Evolutionary conservation across 2,888 invertebrate species (phyloP), one percentile per base, ranked within the genome.

Genomic region (Lasioglossum villosulum): DNA sequence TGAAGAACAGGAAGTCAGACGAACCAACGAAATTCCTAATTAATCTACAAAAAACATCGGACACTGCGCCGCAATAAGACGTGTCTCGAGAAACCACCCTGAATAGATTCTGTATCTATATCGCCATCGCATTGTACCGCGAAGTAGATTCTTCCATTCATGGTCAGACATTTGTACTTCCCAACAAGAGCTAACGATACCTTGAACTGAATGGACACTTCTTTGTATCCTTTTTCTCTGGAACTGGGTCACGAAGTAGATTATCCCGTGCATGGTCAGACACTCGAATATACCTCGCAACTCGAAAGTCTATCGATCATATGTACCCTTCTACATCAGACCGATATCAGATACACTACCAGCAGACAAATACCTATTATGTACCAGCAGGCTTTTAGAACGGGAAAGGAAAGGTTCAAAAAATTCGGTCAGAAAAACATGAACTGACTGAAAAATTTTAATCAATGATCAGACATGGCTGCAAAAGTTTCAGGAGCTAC

Each of bases 201-300:
- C 6, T 34, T 34, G 34, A 34, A 14, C 66, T 19, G 66, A 66
- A 66, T 34, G 66, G 66, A 34, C 34, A 34, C 34, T 37, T 68
- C 37, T 34, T 37, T 68, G 37, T 68, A 34, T 68, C 37, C 37
- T 23, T 68, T 23, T 34, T 12, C 10, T 23, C 19, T 3, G 30
- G 37, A 68, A 68, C 68, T 68, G 68, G 34, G 68, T 23, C 37
- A 52, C 19, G 68, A 68, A 68, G 68, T 68, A 68, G 68, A 68
- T 68, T 68, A 68, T 68, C 37, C 37, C 23, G 68, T 68, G 23
- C 12, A 68, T 34, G 37, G 68, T 34, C 68, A 4, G 68, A 37
- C 68, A 66, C 30, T 66, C 37, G 68, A 68, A 16, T 23, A 37
- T 23, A 68, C 37, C 23, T 37, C 34, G 34, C 30, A 8, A 34